Evolutionary conservation across 1,140 invertebrate species (phyloP).

Genomic region (Bombus soroeensis): DNA sequence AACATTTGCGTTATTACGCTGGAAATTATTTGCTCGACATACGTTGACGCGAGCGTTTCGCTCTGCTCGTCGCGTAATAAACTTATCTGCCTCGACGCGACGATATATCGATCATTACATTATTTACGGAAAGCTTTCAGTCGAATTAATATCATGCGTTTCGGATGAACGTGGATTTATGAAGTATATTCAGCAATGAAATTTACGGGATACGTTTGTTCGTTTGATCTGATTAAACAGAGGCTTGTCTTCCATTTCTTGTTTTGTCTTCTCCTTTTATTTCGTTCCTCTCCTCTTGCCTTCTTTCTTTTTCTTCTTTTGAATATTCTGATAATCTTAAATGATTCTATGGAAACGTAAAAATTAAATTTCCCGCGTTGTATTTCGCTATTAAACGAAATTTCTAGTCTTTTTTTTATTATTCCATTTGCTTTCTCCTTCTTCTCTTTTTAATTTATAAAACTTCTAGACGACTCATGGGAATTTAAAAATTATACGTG

Average conservation of each 20-base stretch:
- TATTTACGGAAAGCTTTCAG: slow-evolving; percentile 26
- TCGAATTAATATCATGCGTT: slow-evolving; percentile 26
- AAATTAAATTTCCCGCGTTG: too few relatives aligned
- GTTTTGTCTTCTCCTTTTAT: too few relatives aligned
- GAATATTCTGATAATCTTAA: too few relatives aligned
- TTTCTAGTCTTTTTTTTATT: too few relatives aligned
- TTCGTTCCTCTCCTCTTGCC: too few relatives aligned
- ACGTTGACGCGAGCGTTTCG: neutral
- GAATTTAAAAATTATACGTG: too few relatives aligned
- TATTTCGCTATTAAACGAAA: too few relatives aligned
- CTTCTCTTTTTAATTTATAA: too few relatives aligned
- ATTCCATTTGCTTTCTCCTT: too few relatives aligned
- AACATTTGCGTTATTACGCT: slow-evolving; percentile 21
- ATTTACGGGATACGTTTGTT: neutral
- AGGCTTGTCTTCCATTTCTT: neutral
- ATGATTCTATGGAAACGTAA: too few relatives aligned
- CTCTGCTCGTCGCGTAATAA: slow-evolving; percentile 3
- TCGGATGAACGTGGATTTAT: slow-evolving; percentile 42
- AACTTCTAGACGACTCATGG: too few relatives aligned
- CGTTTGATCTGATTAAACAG: neutral
- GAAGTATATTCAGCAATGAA: slow-evolving; percentile 23
- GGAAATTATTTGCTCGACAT: slow-evolving; percentile 19
- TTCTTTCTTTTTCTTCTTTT: neutral
- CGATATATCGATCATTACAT: slow-evolving; percentile 32
- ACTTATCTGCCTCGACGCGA: slow-evolving; percentile 19